Conservation (phyloP, 2,888 invertebrate genomes). For the Bombylius discolor region DNA sequence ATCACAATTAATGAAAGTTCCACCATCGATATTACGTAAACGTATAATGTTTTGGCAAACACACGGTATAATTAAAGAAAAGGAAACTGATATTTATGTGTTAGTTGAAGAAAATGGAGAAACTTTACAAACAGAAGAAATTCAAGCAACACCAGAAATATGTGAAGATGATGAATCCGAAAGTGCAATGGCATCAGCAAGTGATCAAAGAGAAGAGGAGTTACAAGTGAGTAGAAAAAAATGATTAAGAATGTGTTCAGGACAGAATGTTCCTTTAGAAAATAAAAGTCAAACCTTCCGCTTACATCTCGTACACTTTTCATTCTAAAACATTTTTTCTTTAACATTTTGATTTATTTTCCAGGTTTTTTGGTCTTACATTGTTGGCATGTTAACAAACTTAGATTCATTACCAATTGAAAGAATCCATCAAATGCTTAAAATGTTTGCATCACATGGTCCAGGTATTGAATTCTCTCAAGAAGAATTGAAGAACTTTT, state of each 20-base stretch:
- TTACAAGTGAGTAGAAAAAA: conserved; percentile 47
- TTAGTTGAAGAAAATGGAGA: conserved; percentile 54
- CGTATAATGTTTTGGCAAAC: conserved; percentile 91
- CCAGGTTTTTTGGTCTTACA: conserved; percentile 81
- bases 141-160: conserved; percentile 42
- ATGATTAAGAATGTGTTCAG: too few species aligned
- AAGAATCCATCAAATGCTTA: conserved; percentile 89
- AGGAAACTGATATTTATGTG: conserved; percentile 56
- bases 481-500: conserved; percentile 74
- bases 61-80: conserved; percentile 74
- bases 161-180: conserved; percentile 85
- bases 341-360: not conserved
- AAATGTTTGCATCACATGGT: conserved; percentile 92
- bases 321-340: not conserved
- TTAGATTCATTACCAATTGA: conserved; percentile 82
- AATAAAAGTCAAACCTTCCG: too few species aligned
- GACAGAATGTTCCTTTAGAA: too few species aligned
- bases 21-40: conserved; percentile 67
- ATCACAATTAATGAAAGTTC: conserved; percentile 74
- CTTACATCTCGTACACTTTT: too few species aligned
- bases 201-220: conserved; percentile 88
- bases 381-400: conserved; percentile 93
- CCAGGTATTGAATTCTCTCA: conserved; percentile 79
- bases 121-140: conserved; percentile 42
- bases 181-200: conserved; percentile 88